Evolutionary conservation across 2,797 vertebrate species (phyloP).

Genomic region (Phoebastria nigripes): DNA sequence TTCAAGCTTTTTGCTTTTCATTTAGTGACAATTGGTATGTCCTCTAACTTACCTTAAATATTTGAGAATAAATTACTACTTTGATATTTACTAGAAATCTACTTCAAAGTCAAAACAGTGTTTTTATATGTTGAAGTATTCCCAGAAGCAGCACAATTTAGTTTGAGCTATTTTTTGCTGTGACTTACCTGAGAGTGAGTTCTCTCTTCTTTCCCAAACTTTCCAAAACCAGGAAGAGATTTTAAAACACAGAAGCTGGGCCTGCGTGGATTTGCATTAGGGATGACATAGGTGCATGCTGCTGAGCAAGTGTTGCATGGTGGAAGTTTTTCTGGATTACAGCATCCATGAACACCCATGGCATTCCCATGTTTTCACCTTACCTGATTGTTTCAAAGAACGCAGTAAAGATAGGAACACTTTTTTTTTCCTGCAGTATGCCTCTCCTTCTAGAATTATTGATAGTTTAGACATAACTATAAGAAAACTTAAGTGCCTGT

Average conservation of each 20-base stretch:
- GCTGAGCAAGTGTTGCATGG: background rate
- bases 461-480: background rate
- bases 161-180: background rate
- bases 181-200: rapidly evolving
- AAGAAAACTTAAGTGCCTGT: background rate
- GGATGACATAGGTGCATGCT: rapidly evolving
- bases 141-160: background rate
- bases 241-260: background rate
- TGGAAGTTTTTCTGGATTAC: background rate
- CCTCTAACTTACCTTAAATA: background rate
- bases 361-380: background rate
- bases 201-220: background rate
- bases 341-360: rapidly evolving
- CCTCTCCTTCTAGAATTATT: background rate
- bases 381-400: background rate
- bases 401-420: rapidly evolving
- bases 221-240: background rate
- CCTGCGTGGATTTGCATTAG: background rate
- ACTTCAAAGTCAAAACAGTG: background rate
- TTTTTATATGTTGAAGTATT: background rate
- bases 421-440: background rate
- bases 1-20: background rate
- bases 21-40: background rate
- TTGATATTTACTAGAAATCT: background rate
- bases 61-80: background rate